phyloP scores from a whole-genome alignment of 2,113 vertebrate species.

The Octodon degus region DNA sequence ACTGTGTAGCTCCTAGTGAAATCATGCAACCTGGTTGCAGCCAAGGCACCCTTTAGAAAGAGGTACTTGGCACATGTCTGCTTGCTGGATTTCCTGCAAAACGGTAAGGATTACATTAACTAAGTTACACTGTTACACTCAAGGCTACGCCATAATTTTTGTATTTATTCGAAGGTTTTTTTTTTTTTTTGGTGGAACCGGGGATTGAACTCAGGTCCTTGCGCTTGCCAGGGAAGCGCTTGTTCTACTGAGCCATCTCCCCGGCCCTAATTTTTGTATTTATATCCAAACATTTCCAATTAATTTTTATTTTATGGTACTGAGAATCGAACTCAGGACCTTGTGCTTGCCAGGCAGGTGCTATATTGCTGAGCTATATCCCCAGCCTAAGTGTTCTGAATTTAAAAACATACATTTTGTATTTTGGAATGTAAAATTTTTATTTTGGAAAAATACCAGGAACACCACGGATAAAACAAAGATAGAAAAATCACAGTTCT shows the following conservation, averaged over 20 bases:
- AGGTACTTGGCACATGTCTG: not conserved
- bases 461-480: not conserved
- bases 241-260: too few relatives aligned
- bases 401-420: constrained; percentile 25
- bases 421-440: constrained; percentile 45
- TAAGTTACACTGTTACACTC: not conserved
- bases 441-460: constrained; percentile 32
- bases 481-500: not conserved
- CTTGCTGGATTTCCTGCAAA: not conserved
- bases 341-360: too few relatives aligned
- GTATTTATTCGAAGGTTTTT: too few relatives aligned
- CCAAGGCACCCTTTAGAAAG: not conserved
- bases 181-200: too few relatives aligned
- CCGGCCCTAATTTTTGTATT: not conserved
- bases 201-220: too few relatives aligned
- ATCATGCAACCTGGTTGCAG: not conserved
- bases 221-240: too few relatives aligned
- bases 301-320: too few relatives aligned
- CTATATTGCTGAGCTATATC: too few relatives aligned
- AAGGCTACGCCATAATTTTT: not conserved
- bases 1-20: not conserved
- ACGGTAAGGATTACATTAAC: not conserved
- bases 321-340: too few relatives aligned
- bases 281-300: too few relatives aligned
- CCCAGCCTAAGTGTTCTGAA: not conserved